These are phyloP conservation scores for Enteromius radiatus DNA, from an alignment of 2,797 vertebrate genomes.

Conservation along the genomic window DNA sequence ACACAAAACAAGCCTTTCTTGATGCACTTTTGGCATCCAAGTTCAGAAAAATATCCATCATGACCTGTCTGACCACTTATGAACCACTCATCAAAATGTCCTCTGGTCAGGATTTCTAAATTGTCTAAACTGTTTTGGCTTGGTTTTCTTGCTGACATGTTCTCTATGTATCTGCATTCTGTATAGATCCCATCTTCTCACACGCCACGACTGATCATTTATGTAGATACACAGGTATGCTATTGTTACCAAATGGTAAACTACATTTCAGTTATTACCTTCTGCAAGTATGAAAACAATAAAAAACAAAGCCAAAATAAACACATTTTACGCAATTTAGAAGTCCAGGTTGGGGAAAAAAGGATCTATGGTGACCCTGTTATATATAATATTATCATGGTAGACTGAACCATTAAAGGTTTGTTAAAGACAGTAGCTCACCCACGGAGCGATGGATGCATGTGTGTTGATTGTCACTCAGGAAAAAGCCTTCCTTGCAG, in stretches of 20 bases:
- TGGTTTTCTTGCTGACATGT: not conserved
- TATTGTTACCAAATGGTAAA: not conserved
- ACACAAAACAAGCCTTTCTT: not conserved
- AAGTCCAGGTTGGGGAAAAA: not conserved
- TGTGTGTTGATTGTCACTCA: conserved; percentile 98
- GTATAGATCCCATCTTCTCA: not conserved
- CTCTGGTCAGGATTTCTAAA: not conserved
- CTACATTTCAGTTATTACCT: not conserved
- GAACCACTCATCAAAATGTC: not conserved
- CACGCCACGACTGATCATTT: not conserved
- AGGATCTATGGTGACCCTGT: not conserved
- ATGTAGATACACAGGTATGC: not conserved
- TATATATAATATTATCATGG: not conserved
- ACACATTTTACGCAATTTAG: not conserved
- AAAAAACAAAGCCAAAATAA: not conserved
- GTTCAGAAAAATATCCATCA: not conserved
- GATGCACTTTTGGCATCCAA: not conserved
- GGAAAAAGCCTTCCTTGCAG: conserved; percentile 95
- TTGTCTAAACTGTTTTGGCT: not conserved
- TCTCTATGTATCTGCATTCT: not conserved
- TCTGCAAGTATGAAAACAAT: not conserved
- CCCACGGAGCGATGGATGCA: conserved; percentile 97
- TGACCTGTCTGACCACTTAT: not conserved
- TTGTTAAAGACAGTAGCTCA: conserved; percentile 71
- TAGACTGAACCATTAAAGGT: not conserved